These are phyloP conservation scores for Lasaia peninsularis DNA, from an alignment of 1,140 invertebrate species.

Conservation along the genomic window DNA sequence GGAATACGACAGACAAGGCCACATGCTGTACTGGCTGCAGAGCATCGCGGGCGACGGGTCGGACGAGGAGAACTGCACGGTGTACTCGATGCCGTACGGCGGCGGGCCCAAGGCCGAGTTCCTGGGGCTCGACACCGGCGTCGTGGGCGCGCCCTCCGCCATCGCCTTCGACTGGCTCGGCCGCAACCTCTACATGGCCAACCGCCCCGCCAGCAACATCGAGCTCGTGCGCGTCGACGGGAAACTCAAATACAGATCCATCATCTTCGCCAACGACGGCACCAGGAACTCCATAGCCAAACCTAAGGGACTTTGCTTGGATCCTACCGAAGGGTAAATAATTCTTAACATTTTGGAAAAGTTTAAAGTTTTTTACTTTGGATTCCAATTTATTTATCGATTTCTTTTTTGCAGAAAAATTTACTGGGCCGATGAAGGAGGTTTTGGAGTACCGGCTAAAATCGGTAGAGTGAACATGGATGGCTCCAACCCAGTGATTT, in stretches of 20 bases:
- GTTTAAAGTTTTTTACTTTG: neutral
- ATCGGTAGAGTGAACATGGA: conserved; percentile 97
- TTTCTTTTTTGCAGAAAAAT: conserved; percentile 81
- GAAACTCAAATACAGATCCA: conserved; percentile 88
- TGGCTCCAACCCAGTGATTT: conserved; percentile 86
- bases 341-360: neutral
- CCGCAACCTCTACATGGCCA: conserved; percentile 95
- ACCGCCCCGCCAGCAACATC: conserved; percentile 93
- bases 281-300: conserved; percentile 90
- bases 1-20: conserved; percentile 93
- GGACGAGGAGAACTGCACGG: conserved; percentile 88
- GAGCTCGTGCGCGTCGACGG: conserved; percentile 94
- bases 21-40: conserved; percentile 92
- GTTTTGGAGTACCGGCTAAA: conserved; percentile 92
- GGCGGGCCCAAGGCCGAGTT: conserved; percentile 93
- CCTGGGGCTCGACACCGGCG: conserved; percentile 86
- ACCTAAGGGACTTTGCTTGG: conserved; percentile 92
- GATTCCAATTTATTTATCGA: conserved; percentile 9
- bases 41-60: conserved; percentile 82
- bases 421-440: conserved; percentile 98
- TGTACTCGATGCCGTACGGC: conserved; percentile 89
- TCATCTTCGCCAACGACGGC: conserved; percentile 95
- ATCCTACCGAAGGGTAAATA: conserved; percentile 92
- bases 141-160: conserved; percentile 93
- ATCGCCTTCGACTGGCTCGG: conserved; percentile 98